Base-by-base conservation (phyloP, 2,113 vertebrate species). In the Lanius ludovicianus region DNA sequence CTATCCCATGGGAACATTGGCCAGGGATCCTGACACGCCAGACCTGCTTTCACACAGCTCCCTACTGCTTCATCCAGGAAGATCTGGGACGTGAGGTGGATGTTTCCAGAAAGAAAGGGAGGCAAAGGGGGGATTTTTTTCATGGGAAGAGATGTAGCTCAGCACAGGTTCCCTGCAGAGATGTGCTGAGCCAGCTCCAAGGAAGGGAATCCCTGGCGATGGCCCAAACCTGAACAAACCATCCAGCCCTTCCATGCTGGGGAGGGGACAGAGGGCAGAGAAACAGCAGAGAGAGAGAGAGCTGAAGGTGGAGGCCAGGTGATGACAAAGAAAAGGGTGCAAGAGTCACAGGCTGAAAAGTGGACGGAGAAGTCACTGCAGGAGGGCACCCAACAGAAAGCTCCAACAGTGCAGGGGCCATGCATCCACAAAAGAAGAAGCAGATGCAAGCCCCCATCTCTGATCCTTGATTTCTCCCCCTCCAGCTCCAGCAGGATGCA, bases 401-500 rank as follows among this genome's bases (percentile, higher is more conserved):
- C 4, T 7, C 42, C 27, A 15, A 2, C 5, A 19, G 0, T 6
- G 41, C 30, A 79, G 56, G 27, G 39, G 14, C n/a, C 46, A 5
- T 3, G 11, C 49, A 46, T 9, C 44, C 50, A 49, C 4, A 6
- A 8, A n/a, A 46, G n/a, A n/a, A 49, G 47, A 1, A 82, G 47
- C 18, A 82, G 62, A 42, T 35, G 17, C 20, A 79, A 85, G 12
- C 3, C 8, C 30, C 47, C 31, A 49, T 8, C 11, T 27, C n/a
- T 31, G 53, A 52, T 9, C 60, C 55, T 46, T 23, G 37, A 31
- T 37, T 65, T 35, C 8, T 42, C 35, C 44, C 41, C 3, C 19
- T 73, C 24, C 63, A 64, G 37, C 49, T 74, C 22, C 70, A 76
- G 52, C 33, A 78, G 69, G 37, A 62, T 1, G n/a, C 27, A 37